Evolutionary conservation across 2,888 invertebrate genomes (phyloP), one percentile per base, ranked within the genome.

Genomic region (Ophion ellenae): DNA sequence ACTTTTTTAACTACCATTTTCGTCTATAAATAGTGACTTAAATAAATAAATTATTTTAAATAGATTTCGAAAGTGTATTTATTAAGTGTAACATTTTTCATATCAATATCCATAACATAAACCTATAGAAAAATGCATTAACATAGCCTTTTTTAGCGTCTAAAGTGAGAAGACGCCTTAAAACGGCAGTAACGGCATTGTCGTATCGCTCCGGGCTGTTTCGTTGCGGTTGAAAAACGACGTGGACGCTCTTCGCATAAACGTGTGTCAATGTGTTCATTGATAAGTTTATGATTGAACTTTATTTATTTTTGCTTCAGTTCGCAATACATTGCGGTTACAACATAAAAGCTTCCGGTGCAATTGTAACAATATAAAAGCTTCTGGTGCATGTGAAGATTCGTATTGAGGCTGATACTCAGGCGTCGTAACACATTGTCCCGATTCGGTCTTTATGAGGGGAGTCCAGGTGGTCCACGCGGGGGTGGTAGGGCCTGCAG

Each of bases 151-250:
- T 24, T 24, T 24, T 24, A 1, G 24, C 24, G 24, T 24, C 1
- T 24, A 24, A 24, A 24, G 1, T 24, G 24, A 24, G 24, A 24
- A 24, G 24, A 2, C 1, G 24, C 24, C 24, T 24, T 24, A 24
- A 92, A 91, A 91, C 88, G 90, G 88, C 89, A 91, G 90, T 89
- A 91, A 90, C 87, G 87, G 89, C 88, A 89, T 92, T 89, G 88
- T 86, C 79, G 88, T 63, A 86, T 69, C 71, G 86, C 87, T 83
- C 64, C 53, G 85, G 87, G 86, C 87, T 66, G 75, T 81, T 61
- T 73, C 69, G 63, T 69, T 75, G 77, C 64, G 79, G 79, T 67
- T 71, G 74, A 64, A 75, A 69, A 76, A 79, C 63, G 45, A 84
- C 73, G 83, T 61, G 28, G 71, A 71, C 79, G 69, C 61, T 45